Base-by-base conservation (phyloP, 2,113 vertebrate genomes). In the Chaetops frenatus region DNA sequence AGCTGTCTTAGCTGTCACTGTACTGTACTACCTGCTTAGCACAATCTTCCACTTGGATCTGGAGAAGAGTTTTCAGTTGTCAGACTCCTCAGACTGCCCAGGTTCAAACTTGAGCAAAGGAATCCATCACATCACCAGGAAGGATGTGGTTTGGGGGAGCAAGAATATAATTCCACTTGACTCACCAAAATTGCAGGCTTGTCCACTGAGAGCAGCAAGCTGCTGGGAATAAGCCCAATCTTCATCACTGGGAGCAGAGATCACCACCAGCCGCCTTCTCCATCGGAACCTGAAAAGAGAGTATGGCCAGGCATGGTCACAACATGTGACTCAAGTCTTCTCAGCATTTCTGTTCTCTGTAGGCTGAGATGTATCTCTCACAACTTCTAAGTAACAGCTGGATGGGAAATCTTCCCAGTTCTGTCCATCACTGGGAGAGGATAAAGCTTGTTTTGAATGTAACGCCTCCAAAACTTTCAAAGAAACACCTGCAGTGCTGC, bases 181-280 rank as follows among this genome's bases (percentile, higher is more conserved):
- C 98, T 98, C 96, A 99, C 99, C 99, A 94, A 99, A 98, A 98
- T 99, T 99, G 97, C 99, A 99, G 66, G 99, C 99, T 98, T 99
- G 99, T 95, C 99, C 99, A 91, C 82, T 98, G 73, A 99, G 98
- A 88, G 98, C 98, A 77, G 99, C 98, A 69, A 99, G 98, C 98
- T 99, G 99, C 97, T 99, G 99, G 95, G 99, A 99, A 96, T 99
- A 99, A 91, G 99, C 98, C 99, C 99, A 99, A 80, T 99, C 99
- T 97, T 99, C 99, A 76, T 99, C 99, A 40, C 86, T 99, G 73
- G 99, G 99, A 86, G 99, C 98, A 44, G 99, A 99, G 97, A 99
- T 99, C 92, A 99, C 98, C 86, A 99, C 98, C 78, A 99, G 97
- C 58, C 99, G 97, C 74, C 99, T 98, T 94, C 99, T 98, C 99